Percentiles rank a stretch among this genome's conserved stretches.
Evolutionary conservation across 92 coral and sea anemone species (phyloP).

Genomic region (Epizoanthus ramosus): DNA sequence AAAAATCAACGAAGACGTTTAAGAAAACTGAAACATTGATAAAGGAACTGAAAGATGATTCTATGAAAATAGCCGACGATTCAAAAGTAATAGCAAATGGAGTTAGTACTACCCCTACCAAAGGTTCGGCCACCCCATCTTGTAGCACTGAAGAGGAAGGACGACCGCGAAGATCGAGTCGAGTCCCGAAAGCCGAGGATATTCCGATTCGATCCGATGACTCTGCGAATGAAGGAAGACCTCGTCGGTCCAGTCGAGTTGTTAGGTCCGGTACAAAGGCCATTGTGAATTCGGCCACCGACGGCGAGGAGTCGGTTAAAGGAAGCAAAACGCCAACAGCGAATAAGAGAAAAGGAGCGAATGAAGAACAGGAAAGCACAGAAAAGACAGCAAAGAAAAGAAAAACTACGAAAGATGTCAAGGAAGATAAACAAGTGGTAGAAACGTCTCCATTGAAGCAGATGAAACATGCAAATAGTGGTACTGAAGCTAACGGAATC

Average conservation of each 20-base stretch:
- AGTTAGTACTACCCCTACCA: not conserved
- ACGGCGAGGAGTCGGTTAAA: conserved; percentile 24
- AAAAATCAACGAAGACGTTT: conserved; percentile 3
- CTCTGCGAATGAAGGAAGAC: conserved; percentile 41
- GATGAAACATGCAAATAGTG: conserved; percentile 49
- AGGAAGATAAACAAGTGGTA: conserved; percentile 31
- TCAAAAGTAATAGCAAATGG: conserved; percentile 5
- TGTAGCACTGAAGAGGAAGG: conserved; percentile 19
- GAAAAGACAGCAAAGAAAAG: conserved; percentile 43
- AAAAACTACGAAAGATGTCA: conserved; percentile 28
- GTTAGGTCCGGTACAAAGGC: conserved; percentile 41
- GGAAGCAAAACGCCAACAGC: not conserved
- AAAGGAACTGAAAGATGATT: conserved; percentile 18
- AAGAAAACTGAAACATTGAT: conserved; percentile 8
- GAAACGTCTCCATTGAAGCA: conserved; percentile 31
- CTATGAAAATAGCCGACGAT: conserved; percentile 2
- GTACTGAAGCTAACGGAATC: conserved; percentile 36
- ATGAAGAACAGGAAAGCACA: conserved; percentile 49
- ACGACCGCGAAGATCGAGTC: conserved; percentile 36
- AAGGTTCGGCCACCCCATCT: not conserved
- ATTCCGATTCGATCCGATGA: conserved; percentile 34
- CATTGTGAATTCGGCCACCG: conserved; percentile 8
- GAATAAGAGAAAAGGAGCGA: conserved; percentile 29
- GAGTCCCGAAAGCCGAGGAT: conserved; percentile 17
- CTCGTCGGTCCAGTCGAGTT: conserved; percentile 77